Conservation (phyloP, 2,113 vertebrate genomes). For the Salvelinus namaycush region DNA sequence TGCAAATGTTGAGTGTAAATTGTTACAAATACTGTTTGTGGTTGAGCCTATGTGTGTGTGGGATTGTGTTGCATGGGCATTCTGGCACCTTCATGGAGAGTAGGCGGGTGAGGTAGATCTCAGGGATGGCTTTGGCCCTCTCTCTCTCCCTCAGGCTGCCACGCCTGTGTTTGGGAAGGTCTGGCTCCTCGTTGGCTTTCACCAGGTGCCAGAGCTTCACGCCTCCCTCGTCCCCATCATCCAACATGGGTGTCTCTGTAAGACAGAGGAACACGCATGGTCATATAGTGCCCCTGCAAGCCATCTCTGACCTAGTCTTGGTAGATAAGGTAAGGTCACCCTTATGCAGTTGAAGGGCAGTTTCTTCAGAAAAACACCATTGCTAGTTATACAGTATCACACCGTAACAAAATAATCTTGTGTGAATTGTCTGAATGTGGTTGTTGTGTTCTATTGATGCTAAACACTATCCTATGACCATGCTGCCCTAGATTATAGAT, state of each 20-base stretch:
- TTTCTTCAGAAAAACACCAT: no score
- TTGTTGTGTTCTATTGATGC: no score
- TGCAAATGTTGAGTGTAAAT: not conserved
- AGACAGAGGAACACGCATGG: not conserved
- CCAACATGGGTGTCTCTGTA: conserved; percentile 94
- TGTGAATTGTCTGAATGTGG: no score
- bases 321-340: no score
- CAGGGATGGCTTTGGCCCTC: conserved; percentile 93
- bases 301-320: conserved; percentile 8
- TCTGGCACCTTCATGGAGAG: conserved; percentile 92
- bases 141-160: conserved; percentile 92
- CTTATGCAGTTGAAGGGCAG: no score
- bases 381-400: no score
- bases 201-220: conserved; percentile 95
- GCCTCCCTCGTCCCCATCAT: conserved; percentile 92
- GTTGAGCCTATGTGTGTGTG: not conserved
- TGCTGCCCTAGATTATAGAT: not conserved
- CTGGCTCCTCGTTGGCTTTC: conserved; percentile 92
- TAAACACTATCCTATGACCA: no score
- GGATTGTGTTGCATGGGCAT: not conserved
- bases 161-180: conserved; percentile 87
- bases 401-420: no score
- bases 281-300: no score
- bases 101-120: conserved; percentile 95
- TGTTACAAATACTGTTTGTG: not conserved